A percentile compares a stretch with the other conserved stretches of the same genome.
Evolutionary conservation across 2,888 invertebrate species (phyloP).

Genomic region (Stramonita haemastoma): DNA sequence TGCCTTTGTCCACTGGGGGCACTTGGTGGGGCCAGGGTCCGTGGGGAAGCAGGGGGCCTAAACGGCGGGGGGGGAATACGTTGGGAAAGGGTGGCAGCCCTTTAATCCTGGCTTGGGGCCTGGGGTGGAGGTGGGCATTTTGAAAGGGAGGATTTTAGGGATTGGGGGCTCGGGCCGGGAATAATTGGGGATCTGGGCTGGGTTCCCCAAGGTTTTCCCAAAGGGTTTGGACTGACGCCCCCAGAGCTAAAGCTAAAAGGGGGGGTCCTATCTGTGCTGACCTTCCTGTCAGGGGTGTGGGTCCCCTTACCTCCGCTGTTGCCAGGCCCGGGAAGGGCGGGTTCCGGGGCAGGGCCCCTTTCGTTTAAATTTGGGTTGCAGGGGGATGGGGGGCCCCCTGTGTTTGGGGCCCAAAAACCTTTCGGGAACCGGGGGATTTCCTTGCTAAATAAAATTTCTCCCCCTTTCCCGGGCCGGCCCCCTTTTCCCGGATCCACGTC

Average conservation of each 20-base stretch:
- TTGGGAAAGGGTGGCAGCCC: background rate
- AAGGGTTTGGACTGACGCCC: background rate
- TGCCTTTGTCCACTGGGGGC: background rate
- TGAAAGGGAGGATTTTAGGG: constrained; percentile 17
- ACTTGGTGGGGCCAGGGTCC: too few relatives aligned
- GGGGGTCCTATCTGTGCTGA: background rate
- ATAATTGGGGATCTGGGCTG: background rate
- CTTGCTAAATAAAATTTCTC: background rate
- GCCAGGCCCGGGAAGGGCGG: background rate
- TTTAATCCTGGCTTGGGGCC: background rate
- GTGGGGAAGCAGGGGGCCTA: background rate
- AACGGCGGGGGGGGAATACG: background rate
- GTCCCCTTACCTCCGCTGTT: background rate
- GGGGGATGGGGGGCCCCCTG: too few relatives aligned
- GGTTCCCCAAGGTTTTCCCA: background rate
- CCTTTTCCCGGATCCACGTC: background rate
- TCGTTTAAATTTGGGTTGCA: background rate
- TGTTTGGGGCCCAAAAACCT: background rate
- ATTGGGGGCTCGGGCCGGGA: background rate
- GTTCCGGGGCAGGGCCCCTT: background rate
- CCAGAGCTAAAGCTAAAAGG: background rate
- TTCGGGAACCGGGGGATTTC: background rate
- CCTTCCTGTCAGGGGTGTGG: background rate
- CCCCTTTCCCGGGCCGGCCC: background rate
- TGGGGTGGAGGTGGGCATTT: background rate